Base-by-base conservation (phyloP, 2,888 invertebrate species). In the Scaptomyza cyrtandrae region DNA sequence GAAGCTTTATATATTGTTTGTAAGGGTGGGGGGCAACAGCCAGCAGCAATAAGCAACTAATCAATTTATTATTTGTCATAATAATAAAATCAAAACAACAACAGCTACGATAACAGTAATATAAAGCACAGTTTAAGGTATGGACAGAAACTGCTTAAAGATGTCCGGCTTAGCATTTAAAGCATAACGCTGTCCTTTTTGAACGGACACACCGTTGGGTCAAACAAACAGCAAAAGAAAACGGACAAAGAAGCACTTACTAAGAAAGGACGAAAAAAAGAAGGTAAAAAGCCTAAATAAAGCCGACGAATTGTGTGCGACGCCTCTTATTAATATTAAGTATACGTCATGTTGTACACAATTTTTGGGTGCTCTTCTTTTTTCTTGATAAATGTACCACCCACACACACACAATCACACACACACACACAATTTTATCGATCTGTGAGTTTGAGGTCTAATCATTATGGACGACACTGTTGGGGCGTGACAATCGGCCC, bases 31-130 rank as follows among this genome's bases (percentile, higher is more conserved):
- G 9, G 39, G 16, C 44, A 48, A 44, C n/a, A 13, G 49, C 19
- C 52, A 10, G 14, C 4, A 48, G 43, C 54, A 53, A 48, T 54
- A 13, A 46, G 50, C 52, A 73, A 70, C 69, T 84, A 88, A 83
- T 83, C 87, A 88, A 83, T 88, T 82, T 86, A 84, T 84, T 80
- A 84, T 84, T 83, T 88, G 69, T 61, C 73, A 73, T 65, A 71
- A 72, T 79, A 87, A 87, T 82, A 72, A 82, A 53, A 54, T 52
- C 62, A 31, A 33, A 49, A 19, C 50, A 71, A 79, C 60, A 60
- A 79, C 60, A 60, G 14, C 48, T 67, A 53, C 39, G 59, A 64
- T 53, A 60, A 35, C 41, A 45, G 14, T 11, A 33, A 37, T 7
- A 49, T 19, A 13, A 37, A 35, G 10, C 10, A 10, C 41, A 59